Conservation (phyloP, 2,113 vertebrate genomes). For the Clupea harengus region DNA sequence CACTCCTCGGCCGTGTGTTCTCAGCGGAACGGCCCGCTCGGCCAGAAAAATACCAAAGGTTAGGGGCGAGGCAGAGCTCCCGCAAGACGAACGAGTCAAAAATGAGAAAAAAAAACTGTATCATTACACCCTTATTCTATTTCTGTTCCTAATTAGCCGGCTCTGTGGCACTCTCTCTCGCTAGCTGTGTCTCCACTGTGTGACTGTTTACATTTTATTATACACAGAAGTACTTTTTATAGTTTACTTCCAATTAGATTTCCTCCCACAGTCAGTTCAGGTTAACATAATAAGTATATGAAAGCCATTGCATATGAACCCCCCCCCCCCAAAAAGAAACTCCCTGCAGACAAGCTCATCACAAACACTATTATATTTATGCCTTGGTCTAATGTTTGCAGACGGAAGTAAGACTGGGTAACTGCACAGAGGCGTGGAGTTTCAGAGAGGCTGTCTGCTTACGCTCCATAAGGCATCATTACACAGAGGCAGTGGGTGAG, state of each 20-base stretch:
- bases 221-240: background rate
- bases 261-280: background rate
- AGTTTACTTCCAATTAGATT: conserved; percentile 7
- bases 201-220: conserved; percentile 8
- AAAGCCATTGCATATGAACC: background rate
- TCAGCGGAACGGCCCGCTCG: background rate
- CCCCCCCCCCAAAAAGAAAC: background rate
- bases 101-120: background rate
- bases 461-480: background rate
- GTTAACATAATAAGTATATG: background rate
- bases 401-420: background rate
- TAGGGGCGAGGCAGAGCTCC: background rate
- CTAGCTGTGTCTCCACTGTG: background rate
- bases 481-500: background rate
- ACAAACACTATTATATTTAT: background rate
- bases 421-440: background rate
- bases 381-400: background rate
- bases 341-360: background rate
- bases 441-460: background rate
- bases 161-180: background rate
- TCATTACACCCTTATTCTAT: conserved; percentile 11
- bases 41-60: conserved; percentile 1
- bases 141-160: background rate
- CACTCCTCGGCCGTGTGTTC: background rate
- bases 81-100: conserved; percentile 21